Percentiles rank a stretch among this genome's conserved stretches.
phyloP scores from a whole-genome alignment of 2,113 vertebrate species.

The Hydrochoerus hydrochaeris region DNA sequence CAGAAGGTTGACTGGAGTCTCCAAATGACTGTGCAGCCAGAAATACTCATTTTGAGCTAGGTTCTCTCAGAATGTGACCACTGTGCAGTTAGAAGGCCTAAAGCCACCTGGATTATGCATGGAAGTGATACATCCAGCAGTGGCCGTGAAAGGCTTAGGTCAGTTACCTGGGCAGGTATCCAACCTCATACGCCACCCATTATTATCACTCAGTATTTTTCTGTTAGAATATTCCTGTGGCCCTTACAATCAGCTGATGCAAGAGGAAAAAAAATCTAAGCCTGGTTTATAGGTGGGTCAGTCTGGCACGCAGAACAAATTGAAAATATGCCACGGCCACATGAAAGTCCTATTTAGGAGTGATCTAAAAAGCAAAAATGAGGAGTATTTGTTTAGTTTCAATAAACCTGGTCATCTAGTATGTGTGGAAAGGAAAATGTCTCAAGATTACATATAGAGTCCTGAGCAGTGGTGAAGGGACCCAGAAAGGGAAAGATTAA shows the following conservation, averaged over 20 bases:
- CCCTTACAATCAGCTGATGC: not conserved
- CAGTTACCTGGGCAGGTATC: not conserved
- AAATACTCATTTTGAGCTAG: not conserved
- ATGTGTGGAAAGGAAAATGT: not conserved
- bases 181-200: not conserved
- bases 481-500: not conserved
- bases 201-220: not conserved
- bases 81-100: not conserved
- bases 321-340: not conserved
- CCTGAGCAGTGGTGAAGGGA: not conserved
- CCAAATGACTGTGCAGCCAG: not conserved
- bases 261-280: not conserved
- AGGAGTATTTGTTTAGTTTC: not conserved
- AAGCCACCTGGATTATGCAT: not conserved
- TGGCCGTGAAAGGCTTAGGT: not conserved
- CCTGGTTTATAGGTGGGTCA: not conserved
- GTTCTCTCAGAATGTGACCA: not conserved
- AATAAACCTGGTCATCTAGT: not conserved
- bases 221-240: not conserved
- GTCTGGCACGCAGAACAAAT: not conserved
- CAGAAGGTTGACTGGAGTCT: not conserved
- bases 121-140: not conserved
- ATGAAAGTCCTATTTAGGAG: not conserved
- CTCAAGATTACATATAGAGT: not conserved
- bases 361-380: not conserved